These are phyloP conservation scores for Passer domesticus DNA, from an alignment of 2,113 vertebrate genomes.

Conservation along the genomic window DNA sequence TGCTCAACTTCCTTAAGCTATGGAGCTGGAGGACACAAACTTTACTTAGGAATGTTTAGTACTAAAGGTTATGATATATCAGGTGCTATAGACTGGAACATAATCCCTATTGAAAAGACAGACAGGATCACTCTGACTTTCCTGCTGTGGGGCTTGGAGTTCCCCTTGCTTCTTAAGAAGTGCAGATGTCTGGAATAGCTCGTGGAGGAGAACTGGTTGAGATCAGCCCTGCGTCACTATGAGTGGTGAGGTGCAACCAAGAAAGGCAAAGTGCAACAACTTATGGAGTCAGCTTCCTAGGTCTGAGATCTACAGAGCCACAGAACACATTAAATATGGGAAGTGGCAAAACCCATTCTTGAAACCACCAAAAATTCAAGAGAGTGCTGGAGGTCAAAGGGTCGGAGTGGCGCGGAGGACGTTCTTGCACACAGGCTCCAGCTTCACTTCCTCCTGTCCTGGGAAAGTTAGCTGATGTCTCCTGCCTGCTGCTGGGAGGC, in stretches of 20 bases:
- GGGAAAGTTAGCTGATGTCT: neutral
- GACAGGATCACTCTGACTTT: neutral
- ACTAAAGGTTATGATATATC: neutral
- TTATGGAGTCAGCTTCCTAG: neutral
- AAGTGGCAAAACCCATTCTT: neutral
- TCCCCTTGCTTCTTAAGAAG: neutral
- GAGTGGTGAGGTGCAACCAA: neutral
- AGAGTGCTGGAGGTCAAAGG: neutral
- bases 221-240: neutral
- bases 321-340: neutral
- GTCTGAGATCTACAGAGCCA: neutral
- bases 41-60: neutral
- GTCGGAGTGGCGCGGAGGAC: fast-evolving
- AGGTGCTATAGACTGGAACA: neutral
- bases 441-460: neutral
- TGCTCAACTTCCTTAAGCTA: neutral
- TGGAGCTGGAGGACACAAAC: neutral
- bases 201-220: neutral
- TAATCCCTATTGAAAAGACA: neutral
- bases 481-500: neutral
- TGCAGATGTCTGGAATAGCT: neutral
- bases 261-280: neutral
- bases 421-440: neutral
- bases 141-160: neutral
- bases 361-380: neutral